Evolutionary conservation across 2,888 invertebrate genomes (phyloP).

Genomic region (Harpalus rubripes): DNA sequence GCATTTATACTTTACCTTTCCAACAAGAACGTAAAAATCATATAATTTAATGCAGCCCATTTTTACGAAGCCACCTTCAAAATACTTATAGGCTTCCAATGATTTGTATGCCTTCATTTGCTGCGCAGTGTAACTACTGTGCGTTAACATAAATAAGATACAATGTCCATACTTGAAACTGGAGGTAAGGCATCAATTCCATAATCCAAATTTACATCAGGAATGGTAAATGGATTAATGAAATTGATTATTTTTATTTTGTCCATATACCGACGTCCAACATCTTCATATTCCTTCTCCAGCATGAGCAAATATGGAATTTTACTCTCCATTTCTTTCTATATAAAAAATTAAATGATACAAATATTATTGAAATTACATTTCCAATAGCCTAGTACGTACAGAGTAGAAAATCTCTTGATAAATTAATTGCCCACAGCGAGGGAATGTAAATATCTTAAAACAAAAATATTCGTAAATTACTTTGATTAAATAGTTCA

Average conservation of each 20-base stretch:
- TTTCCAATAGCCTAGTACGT: background rate
- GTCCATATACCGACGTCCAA: constrained; percentile 20
- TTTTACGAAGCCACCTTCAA: constrained; percentile 65
- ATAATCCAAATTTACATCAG: constrained; percentile 24
- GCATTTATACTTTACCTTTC: constrained; percentile 19
- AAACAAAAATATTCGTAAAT: background rate
- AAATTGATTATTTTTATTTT: constrained; percentile 49
- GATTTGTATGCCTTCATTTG: constrained; percentile 68
- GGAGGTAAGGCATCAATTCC: constrained; percentile 24
- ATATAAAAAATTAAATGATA: background rate
- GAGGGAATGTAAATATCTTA: background rate
- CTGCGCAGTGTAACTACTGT: constrained; percentile 64
- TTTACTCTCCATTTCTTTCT: background rate
- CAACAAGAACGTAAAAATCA: constrained; percentile 53
- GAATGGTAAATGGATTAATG: constrained; percentile 53
- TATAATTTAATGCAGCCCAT: constrained; percentile 30
- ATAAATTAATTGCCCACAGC: background rate
- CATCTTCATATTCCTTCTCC: background rate
- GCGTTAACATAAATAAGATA: constrained; percentile 65
- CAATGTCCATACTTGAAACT: constrained; percentile 60
- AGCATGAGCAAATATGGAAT: background rate
- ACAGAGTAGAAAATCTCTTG: background rate
- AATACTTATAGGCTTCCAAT: constrained; percentile 66
- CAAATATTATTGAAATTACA: background rate
- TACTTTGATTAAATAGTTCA: background rate